These are phyloP conservation scores for Etheostoma spectabile DNA, from an alignment of 2,113 vertebrate species.

Conservation along the genomic window DNA sequence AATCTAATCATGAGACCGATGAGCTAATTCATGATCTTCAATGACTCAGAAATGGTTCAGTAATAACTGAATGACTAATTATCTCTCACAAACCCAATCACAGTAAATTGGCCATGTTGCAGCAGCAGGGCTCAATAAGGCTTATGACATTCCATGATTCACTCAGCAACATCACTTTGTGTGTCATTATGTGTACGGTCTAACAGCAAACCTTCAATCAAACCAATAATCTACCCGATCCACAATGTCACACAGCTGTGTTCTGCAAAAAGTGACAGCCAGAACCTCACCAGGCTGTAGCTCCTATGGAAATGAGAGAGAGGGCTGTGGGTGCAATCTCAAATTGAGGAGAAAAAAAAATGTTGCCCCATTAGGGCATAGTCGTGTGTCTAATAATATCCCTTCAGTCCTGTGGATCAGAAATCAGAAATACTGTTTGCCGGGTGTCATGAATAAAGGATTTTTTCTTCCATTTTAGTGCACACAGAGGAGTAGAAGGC, in stretches of 20 bases:
- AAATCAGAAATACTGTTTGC: conserved; percentile 67
- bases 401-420: conserved; percentile 61
- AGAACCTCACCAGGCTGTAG: conserved; percentile 19
- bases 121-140: conserved; percentile 58
- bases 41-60: conserved; percentile 34
- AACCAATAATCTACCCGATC: conserved; percentile 18
- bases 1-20: conserved; percentile 41
- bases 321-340: conserved; percentile 33
- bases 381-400: conserved; percentile 77
- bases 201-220: conserved; percentile 18
- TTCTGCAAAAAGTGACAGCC: conserved; percentile 44
- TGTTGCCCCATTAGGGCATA: conserved; percentile 61
- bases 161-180: conserved; percentile 19
- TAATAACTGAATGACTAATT: conserved; percentile 60
- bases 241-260: conserved; percentile 48
- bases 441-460: conserved; percentile 80
- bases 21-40: conserved; percentile 54
- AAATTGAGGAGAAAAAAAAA: conserved; percentile 53
- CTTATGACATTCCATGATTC: conserved; percentile 45
- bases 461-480: conserved; percentile 67
- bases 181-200: conserved; percentile 33
- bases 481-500: conserved; percentile 42
- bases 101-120: conserved; percentile 47
- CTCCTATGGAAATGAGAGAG: conserved; percentile 50
- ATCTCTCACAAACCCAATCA: conserved; percentile 43